Evolutionary conservation across 2,113 vertebrate genomes (phyloP), one percentile per base, ranked within the genome.

Genomic region (Microtus pennsylvanicus): DNA sequence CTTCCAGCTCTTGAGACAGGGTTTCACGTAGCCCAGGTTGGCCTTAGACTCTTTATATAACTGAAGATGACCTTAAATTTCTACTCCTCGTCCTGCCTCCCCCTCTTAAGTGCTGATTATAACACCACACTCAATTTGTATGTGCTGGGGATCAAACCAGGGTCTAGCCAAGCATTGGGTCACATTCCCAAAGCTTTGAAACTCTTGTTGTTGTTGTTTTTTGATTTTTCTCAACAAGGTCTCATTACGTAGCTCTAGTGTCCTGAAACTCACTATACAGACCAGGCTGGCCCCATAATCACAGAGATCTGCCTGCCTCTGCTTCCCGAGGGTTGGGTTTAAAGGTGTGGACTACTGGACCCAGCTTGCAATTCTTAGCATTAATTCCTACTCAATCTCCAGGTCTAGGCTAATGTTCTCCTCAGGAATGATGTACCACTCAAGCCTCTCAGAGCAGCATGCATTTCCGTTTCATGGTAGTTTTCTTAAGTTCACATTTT

Each of bases 401-500:
- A 75, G 61, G 10, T 77, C 30, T 89, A 58, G 72, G 50, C 35
- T 67, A 35, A 33, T 2, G 17, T 38, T 28, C 47, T 90, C 63
- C 22, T 94, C n/a, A 11, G 24, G 47, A 17, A 61, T 47, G 17
- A 17, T 93, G 35, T 63, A 45, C 28, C 4, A 61, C 45, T 69
- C 80, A 67, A 19, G 93, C 24, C 24, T 82, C 67, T 72, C 52
- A 92, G 93, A 78, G 45, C 8, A 47, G 61, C 35, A 52, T 26
- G 38, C 22, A 38, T 14, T 76, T 93, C 72, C 70, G 42, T 70
- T 86, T 89, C 58, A 26, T 63, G 63, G 63, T 21, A 42, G 17
- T 92, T 90, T 94, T 87, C 30, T 52, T n/a, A 50, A 50, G 55
- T 70, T 70, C 17, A 92, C 77, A 86, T 42, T 87, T 85, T 10